Base-by-base conservation (phyloP, 1,140 invertebrate species). In the Habropoda laboriosa region DNA sequence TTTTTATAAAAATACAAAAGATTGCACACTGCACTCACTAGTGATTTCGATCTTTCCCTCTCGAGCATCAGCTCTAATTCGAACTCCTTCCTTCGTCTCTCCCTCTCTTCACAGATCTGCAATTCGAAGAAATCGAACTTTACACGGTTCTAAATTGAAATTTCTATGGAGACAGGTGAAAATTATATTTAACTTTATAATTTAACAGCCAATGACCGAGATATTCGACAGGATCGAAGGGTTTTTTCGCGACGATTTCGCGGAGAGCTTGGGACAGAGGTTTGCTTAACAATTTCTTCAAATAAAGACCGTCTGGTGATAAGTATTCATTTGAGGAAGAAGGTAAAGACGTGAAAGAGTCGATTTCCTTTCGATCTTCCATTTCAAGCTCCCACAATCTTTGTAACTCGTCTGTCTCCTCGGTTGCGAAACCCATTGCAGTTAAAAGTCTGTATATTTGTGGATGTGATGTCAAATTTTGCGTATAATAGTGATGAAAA, bases 221-320 rank as follows among this genome's bases (percentile, higher is more conserved):
- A 85, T 90, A 92, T 42, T 91, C 90, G 8, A 91, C 73, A 2
- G 90, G 90, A 80, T 91, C 87, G 21, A 38, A 38, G 16, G 90
- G 91, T 51, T 89, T 90, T 51, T 74, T 87, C 2, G 78, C 24
- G 13, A 86, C 61, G 12, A 92, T 80, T 67, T 92, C 91, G 8
- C 82, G 38, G 30, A 90, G 18, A 16, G 81, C 88, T 10, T 40
- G 16, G 1, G 76, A 58, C 74, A 90, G 72, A 57, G 80, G 75
- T n/a, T 77, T 67, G n/a, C 81, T 78, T 2, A 86, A 86, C 4
- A 75, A 58, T 53, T 63, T 64, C 53, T 80, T 88, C 57, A 86
- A 81, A 76, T 80, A 89, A 13, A 81, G 38, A 27, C 63, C 76
- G 18, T 86, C 79, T 0, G 51, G 7, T 1, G 73, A 81, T 40